Base-by-base conservation (phyloP, 35 echinoderm and acorn worm genomes). In the Ophiothrix spiculata region DNA sequence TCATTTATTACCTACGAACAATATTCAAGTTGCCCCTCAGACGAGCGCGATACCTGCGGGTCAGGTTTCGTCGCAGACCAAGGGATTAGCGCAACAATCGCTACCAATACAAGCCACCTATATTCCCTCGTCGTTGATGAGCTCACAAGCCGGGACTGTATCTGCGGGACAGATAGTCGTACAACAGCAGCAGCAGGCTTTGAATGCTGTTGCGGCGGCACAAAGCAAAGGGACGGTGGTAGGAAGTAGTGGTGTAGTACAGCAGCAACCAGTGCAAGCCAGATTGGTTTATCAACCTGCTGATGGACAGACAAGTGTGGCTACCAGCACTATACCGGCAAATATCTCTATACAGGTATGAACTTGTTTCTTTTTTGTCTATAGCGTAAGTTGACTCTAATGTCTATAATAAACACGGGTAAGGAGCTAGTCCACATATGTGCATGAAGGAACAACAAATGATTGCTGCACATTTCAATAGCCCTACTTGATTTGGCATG, bases 31-130 rank as follows among this genome's bases (percentile, higher is more conserved):
- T 32, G 39, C 54, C 33, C 36, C 36, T 15, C 34, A 75, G 73
- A 83, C 81, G 16, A 74, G 42, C 39, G 39, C 79, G 82, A 75
- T 40, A 8, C 21, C 88, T 35, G 64, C 64, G 77, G 74, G 64
- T 10, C 23, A 35, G 12, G 87, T 60, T 38, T 39, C 75, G 31
- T 80, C 64, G 16, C 38, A 25, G 63, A 32, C 63, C 1, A 35
- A 56, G 37, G 74, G 34, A 39, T n/a, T n/a, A n/a, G 33, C 33
- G 17, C 28, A 42, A 38, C 74, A 83, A 14, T 39, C 38, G 64
- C 79, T 42, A 32, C 74, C 87, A 38, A 33, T 84, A 73, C 88
- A 90, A 81, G 74, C 42, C 35, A 90, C 60, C n/a, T 38, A 40
- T 25, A 32, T 23, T 21, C 32, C 35, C 56, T 60, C 60, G 69